These are phyloP conservation scores for Illadopsis cleaveri DNA, from an alignment of 2,113 vertebrate genomes.

Conservation along the genomic window DNA sequence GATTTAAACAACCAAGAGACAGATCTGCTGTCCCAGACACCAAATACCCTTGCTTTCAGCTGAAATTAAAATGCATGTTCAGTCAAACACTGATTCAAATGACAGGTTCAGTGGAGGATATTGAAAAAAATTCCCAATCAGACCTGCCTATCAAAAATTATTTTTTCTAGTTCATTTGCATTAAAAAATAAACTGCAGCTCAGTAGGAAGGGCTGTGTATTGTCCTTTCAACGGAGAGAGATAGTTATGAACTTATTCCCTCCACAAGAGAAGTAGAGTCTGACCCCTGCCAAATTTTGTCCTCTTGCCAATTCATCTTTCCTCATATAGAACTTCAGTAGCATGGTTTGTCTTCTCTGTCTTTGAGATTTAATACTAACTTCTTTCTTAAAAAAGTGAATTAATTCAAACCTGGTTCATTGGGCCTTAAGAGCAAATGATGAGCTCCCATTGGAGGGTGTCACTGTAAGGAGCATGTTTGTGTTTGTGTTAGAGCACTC, in stretches of 20 bases:
- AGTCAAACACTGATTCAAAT: not conserved
- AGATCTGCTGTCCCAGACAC: not conserved
- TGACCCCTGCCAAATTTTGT: not conserved
- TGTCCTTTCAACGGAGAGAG: not conserved
- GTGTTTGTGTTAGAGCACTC: not conserved
- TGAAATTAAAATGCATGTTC: not conserved
- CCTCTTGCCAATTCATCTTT: not conserved
- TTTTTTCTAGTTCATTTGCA: not conserved
- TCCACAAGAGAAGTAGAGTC: not conserved
- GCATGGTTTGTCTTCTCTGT: not conserved
- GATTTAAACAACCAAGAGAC: not conserved
- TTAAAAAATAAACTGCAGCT: not conserved
- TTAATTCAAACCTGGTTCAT: not conserved
- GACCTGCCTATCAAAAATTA: not conserved
- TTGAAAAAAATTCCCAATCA: not conserved
- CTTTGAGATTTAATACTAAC: not conserved
- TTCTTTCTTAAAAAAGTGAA: not conserved
- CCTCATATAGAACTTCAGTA: not conserved
- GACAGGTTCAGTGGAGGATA: not conserved
- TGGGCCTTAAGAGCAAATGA: not conserved
- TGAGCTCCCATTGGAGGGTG: not conserved
- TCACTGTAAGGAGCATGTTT: not conserved
- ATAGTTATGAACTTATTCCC: not conserved
- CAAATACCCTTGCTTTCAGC: not conserved
- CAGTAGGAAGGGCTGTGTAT: not conserved